Percentiles rank a stretch among this genome's conserved stretches.
phyloP scores from a whole-genome alignment of 2,113 vertebrate genomes.

The Sinocyclocheilus grahami region DNA sequence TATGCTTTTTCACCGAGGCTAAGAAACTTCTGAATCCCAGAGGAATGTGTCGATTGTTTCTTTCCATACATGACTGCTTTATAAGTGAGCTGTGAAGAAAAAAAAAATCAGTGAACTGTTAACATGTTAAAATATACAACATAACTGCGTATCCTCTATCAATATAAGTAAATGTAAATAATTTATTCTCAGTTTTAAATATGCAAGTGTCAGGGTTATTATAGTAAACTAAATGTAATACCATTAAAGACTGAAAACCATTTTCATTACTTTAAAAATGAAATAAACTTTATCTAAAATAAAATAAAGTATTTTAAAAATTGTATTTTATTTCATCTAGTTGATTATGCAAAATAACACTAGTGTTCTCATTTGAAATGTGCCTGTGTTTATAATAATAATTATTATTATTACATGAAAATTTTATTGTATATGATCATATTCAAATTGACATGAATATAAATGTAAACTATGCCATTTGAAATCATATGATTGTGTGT shows the following conservation, averaged over 20 bases:
- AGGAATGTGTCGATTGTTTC: background rate
- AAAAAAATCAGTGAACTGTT: background rate
- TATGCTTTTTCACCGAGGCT: background rate
- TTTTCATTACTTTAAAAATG: too few species aligned
- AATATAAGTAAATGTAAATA: background rate
- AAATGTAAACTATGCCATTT: background rate
- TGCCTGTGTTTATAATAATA: too few species aligned
- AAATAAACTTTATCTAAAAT: too few species aligned
- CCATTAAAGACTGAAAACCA: background rate
- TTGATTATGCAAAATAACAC: too few species aligned
- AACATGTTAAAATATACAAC: background rate
- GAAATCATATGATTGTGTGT: background rate
- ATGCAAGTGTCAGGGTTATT: background rate
- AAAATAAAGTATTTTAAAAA: too few species aligned
- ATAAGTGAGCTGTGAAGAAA: background rate
- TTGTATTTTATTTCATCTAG: background rate
- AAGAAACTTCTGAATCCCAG: conserved; percentile 4
- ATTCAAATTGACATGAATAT: too few species aligned
- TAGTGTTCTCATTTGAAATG: too few species aligned
- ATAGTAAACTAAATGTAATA: background rate
- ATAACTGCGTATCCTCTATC: background rate
- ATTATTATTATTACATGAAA: too few species aligned
- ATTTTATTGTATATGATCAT: too few species aligned
- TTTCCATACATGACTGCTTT: background rate
- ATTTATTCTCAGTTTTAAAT: background rate